Conservation (phyloP, 1,140 invertebrate genomes). For the Brachionus paranguensis region DNA sequence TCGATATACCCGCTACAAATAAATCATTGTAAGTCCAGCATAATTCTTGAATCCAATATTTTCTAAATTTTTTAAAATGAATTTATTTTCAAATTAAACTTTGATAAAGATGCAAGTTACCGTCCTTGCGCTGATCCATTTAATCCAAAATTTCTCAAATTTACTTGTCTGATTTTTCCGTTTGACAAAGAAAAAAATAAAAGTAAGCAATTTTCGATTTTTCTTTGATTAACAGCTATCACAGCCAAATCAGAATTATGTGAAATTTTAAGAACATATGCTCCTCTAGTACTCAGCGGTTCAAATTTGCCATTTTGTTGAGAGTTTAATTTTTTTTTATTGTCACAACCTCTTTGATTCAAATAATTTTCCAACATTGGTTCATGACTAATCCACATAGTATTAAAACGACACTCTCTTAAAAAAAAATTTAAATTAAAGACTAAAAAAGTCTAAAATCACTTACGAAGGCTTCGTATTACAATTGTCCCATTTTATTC, state of each 20-base stretch:
- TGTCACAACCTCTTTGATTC: constrained; percentile 36
- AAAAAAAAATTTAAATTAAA: background rate
- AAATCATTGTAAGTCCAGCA: constrained; percentile 52
- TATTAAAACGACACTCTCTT: background rate
- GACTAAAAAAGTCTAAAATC: background rate
- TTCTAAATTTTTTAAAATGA: constrained; percentile 42
- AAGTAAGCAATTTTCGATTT: constrained; percentile 45
- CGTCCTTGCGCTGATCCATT: constrained; percentile 41
- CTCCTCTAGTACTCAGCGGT: constrained; percentile 41
- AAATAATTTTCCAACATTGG: background rate
- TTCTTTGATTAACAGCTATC: constrained; percentile 51
- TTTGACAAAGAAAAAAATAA: constrained; percentile 49
- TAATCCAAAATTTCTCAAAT: constrained; percentile 48
- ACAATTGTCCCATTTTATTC: constrained; percentile 15
- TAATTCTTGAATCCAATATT: constrained; percentile 51
- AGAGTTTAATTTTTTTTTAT: background rate
- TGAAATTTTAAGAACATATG: constrained; percentile 46
- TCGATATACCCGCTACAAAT: constrained; percentile 50
- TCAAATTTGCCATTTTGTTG: background rate
- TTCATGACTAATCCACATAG: background rate
- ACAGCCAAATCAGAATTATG: constrained; percentile 50
- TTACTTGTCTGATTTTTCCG: constrained; percentile 46
- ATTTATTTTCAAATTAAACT: background rate
- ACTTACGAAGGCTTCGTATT: background rate
- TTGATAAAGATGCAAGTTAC: background rate